Evolutionary conservation across 2,888 invertebrate species (phyloP), one percentile per base, ranked within the genome.

Genomic region (Mamestra brassicae): DNA sequence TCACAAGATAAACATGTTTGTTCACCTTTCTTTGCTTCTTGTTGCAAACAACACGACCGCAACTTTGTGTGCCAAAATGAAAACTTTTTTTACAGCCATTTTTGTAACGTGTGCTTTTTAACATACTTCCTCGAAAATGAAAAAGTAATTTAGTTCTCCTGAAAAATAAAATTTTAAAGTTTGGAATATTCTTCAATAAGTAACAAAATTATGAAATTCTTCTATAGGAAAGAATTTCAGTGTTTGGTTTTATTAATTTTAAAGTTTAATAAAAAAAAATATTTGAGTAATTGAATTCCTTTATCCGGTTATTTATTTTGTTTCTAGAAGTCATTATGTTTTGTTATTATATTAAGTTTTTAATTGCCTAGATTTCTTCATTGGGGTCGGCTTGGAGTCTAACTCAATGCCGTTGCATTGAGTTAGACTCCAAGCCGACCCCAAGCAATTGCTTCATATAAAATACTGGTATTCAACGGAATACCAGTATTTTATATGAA

Each of bases 1-100:
- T 86, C 62, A 80, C 55, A 60, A 57, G 70, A 72, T 72, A 70
- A 77, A 45, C 68, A 70, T 65, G 70, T 85, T 85, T 77, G 74
- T 72, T 64, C 67, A 64, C 50, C 67, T 63, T 62, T 55, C 64
- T 71, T 58, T 60, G 64, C 58, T 58, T 52, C 17, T n/a, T 15
- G n/a, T 38, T 63, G 4, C 15, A 11, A 52, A 54, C 11, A 73
- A 62, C 26, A 52, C 8, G 6, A 52, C 54, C 52, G 36, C 62
- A 74, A 74, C 36, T 74, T 83, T 67, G 42, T 55, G 38, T 34
- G 15, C 11, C n/a, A 42, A 26, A 68, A 58, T 34, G 8, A 15
- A 3, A 60, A 47, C 26, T 47, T 80, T 52, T 62, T 26, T 15
- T 7, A 52, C 11, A 38, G 34, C 5, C 13, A 11, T 78, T 69